Conservation (phyloP, 2,888 invertebrate genomes). For the Drosophila longiperda region DNA sequence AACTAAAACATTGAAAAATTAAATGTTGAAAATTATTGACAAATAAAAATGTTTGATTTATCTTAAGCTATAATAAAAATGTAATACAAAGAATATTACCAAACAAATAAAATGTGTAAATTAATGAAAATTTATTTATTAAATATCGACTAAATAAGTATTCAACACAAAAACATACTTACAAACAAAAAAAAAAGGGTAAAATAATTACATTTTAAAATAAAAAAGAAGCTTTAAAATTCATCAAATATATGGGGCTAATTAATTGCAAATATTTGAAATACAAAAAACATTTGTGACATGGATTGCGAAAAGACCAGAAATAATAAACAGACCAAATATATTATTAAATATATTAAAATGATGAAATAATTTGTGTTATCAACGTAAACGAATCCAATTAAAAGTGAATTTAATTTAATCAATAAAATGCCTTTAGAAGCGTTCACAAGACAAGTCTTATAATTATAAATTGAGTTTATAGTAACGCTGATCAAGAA, state of each 20-base stretch:
- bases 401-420: neutral
- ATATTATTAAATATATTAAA: neutral
- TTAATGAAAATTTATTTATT: neutral
- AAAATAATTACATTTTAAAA: no score
- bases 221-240: neutral
- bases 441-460: no score
- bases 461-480: neutral
- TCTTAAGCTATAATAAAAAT: neutral
- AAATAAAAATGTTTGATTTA: neutral
- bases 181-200: no score
- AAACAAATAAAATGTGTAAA: neutral
- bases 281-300: neutral
- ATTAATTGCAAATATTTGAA: neutral
- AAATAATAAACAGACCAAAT: neutral
- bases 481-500: neutral
- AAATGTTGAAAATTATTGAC: neutral
- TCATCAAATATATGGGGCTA: neutral
- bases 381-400: neutral
- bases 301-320: neutral
- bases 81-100: no score
- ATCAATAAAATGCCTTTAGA: neutral
- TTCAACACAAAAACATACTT: neutral
- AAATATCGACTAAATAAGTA: no score
- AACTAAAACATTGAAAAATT: neutral
- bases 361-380: neutral